A percentile compares a stretch with the other conserved stretches of the same genome.
These are phyloP conservation scores for Corythornis cristatus DNA, from an alignment of 2,113 vertebrate species.

Conservation along the genomic window DNA sequence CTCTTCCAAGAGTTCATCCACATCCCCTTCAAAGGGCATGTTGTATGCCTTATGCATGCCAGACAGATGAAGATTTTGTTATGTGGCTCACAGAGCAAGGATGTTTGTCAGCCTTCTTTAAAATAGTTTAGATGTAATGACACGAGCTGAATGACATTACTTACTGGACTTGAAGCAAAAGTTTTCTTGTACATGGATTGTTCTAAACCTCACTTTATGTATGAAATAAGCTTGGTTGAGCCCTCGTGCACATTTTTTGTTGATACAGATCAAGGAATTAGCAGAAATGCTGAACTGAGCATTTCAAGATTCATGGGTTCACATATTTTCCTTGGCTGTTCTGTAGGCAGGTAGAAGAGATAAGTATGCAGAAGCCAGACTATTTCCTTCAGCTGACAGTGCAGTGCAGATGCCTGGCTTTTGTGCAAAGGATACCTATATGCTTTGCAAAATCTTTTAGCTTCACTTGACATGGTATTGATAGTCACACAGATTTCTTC, in stretches of 20 bases:
- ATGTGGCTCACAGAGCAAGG: not conserved
- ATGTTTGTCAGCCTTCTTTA: not conserved
- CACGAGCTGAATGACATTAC: not conserved
- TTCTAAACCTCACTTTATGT: not conserved
- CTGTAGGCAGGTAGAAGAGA: not conserved
- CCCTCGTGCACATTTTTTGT: not conserved
- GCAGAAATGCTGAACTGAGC: not conserved
- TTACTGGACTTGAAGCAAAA: not conserved
- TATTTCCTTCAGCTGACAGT: not conserved
- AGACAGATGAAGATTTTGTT: not conserved
- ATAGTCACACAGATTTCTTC: not conserved
- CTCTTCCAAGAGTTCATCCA: not conserved
- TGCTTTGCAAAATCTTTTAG: not conserved
- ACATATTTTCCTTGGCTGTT: not conserved
- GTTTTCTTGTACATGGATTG: not conserved
- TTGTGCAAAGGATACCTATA: not conserved
- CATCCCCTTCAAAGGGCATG: not conserved
- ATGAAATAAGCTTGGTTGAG: not conserved
- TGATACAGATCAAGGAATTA: not conserved
- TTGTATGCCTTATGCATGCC: not conserved
- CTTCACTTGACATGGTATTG: not conserved
- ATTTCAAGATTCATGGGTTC: not conserved
- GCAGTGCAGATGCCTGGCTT: not conserved
- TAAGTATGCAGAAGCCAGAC: not conserved
- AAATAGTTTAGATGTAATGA: not conserved